Conservation (phyloP, 2,113 vertebrate genomes). For the Tupaia tana region DNA sequence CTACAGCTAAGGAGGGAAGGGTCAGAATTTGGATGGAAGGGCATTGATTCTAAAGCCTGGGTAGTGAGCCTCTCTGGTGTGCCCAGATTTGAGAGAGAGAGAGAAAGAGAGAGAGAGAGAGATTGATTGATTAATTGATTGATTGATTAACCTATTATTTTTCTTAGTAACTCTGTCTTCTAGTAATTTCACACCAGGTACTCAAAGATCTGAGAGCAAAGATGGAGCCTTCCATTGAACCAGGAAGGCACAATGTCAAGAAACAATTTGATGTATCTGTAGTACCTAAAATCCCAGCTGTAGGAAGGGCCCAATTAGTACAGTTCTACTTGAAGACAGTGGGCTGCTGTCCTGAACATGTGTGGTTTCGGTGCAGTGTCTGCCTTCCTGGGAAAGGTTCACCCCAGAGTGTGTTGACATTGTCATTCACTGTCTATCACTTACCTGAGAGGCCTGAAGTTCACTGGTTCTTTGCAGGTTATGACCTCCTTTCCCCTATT, state of each 20-base stretch:
- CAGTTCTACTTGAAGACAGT: background rate
- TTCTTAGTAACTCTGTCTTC: background rate
- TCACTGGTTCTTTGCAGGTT: background rate
- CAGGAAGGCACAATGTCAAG: background rate
- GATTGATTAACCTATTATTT: background rate
- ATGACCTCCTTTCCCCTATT: background rate
- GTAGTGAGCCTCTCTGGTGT: background rate
- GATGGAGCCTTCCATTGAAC: background rate
- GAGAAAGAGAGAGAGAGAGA: background rate
- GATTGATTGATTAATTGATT: no score
- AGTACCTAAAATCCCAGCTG: background rate
- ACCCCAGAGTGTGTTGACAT: background rate
- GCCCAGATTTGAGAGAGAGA: background rate
- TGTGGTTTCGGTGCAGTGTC: accelerated
- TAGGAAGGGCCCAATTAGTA: background rate
- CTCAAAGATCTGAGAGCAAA: background rate
- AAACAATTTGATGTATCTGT: background rate
- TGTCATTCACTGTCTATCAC: background rate
- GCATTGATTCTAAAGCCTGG: background rate
- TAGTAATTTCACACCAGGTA: background rate
- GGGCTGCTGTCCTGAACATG: background rate
- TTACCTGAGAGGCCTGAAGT: background rate
- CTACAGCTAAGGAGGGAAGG: background rate
- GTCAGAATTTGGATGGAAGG: background rate
- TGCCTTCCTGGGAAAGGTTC: background rate